Evolutionary conservation across 2,888 invertebrate genomes (phyloP).

Genomic region (Clitarchus hookeri): DNA sequence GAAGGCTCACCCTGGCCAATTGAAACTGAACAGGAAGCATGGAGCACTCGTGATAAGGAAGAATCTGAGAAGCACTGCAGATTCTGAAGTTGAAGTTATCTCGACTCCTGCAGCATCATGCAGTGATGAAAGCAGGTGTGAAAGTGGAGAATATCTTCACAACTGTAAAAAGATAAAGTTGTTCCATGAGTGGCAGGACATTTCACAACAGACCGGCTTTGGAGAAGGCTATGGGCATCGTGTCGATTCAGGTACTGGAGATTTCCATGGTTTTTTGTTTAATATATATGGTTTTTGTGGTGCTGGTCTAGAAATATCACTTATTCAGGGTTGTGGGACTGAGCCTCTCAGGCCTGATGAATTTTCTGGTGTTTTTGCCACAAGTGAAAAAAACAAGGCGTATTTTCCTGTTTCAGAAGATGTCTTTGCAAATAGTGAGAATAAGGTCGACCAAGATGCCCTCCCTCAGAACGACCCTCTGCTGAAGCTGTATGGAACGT

Average conservation of each 20-base stretch:
- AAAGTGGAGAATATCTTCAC: neutral
- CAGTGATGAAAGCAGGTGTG: neutral
- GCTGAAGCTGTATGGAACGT: neutral
- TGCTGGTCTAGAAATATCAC: neutral
- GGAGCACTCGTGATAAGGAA: neutral
- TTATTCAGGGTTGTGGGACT: neutral
- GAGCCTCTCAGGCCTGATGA: neutral
- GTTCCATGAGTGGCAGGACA: neutral
- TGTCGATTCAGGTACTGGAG: neutral
- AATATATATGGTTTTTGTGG: neutral
- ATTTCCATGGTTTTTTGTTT: neutral
- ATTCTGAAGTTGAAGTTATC: neutral
- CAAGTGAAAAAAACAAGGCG: neutral
- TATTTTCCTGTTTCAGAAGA: conserved; percentile 2
- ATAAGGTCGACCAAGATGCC: neutral
- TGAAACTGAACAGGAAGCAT: neutral
- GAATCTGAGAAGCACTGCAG: neutral
- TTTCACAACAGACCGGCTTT: neutral
- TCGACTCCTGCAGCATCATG: neutral
- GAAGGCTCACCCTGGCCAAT: neutral
- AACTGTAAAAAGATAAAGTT: neutral
- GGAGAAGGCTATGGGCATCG: neutral
- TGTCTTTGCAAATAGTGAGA: neutral
- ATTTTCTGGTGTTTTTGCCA: neutral
- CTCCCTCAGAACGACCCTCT: neutral